Conservation (phyloP, 2,888 invertebrate genomes). For the Drosophila glabriapex region DNA sequence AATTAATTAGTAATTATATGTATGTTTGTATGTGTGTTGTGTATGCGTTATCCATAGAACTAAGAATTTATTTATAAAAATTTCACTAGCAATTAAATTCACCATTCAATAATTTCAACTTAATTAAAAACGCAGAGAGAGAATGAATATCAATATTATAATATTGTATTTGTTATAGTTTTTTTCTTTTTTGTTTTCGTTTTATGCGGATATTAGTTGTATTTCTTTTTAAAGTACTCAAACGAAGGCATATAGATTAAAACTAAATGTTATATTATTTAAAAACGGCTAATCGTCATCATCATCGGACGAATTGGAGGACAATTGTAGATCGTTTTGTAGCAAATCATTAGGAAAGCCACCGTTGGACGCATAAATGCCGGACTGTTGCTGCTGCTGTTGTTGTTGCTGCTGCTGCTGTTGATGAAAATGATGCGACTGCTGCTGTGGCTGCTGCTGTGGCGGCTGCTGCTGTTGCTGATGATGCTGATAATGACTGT, state of each 20-base stretch:
- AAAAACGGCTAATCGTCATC: slow-evolving; percentile 77
- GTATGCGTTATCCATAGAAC: slow-evolving; percentile 52
- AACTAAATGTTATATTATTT: slow-evolving; percentile 38
- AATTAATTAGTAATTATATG: slow-evolving; percentile 53
- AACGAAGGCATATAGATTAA: slow-evolving; percentile 49
- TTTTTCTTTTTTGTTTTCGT: slow-evolving; percentile 7
- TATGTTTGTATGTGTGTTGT: slow-evolving; percentile 13
- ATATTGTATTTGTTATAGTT: slow-evolving; percentile 29
- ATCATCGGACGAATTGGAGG: slow-evolving; percentile 92
- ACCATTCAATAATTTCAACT: slow-evolving; percentile 74
- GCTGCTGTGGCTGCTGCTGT: slow-evolving; percentile 43
- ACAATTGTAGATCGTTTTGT: slow-evolving; percentile 94
- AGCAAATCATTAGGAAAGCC: slow-evolving; percentile 87
- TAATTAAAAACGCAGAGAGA: slow-evolving; percentile 64
- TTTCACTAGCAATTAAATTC: slow-evolving; percentile 81
- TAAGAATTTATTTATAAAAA: slow-evolving; percentile 76
- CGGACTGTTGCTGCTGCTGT: slow-evolving; percentile 71
- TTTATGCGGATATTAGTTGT: slow-evolving; percentile 2
- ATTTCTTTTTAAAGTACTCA: slow-evolving; percentile 37
- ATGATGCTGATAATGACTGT: slow-evolving; percentile 39
- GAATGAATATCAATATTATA: slow-evolving; percentile 64
- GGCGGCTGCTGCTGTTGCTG: slow-evolving; percentile 52
- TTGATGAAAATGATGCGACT: slow-evolving; percentile 38
- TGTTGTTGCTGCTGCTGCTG: slow-evolving; percentile 41
- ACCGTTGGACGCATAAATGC: slow-evolving; percentile 81